Evolutionary conservation across 2,113 vertebrate species (phyloP).

Genomic region (Xiphophorus couchianus): DNA sequence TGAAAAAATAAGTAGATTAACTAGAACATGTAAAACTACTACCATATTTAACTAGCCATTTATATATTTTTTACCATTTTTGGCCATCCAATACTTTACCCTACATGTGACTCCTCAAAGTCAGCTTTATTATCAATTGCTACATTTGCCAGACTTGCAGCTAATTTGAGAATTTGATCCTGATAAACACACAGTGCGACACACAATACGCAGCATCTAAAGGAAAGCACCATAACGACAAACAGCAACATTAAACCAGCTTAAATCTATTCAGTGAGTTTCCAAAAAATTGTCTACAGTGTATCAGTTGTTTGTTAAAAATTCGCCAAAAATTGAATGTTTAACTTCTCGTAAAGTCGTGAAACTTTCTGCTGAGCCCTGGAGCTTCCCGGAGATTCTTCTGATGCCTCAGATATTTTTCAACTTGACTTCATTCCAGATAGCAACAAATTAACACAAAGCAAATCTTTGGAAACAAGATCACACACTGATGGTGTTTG

Average conservation of each 20-base stretch:
- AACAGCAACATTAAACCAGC: no score
- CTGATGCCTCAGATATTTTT: neutral
- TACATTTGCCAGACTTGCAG: no score
- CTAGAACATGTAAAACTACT: no score
- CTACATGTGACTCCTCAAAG: neutral
- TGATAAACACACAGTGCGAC: no score
- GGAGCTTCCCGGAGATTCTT: neutral
- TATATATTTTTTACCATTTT: no score
- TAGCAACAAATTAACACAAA: neutral
- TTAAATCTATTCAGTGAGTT: no score
- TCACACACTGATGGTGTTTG: neutral
- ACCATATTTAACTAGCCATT: no score
- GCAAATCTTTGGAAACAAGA: neutral
- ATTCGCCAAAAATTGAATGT: neutral
- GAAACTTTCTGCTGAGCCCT: neutral
- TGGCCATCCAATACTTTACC: constrained; percentile 1
- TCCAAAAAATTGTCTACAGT: neutral
- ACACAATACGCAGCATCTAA: no score
- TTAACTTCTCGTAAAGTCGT: neutral
- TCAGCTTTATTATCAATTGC: no score
- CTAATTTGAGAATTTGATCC: no score
- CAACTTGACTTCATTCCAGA: neutral
- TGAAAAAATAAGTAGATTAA: no score
- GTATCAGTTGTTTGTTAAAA: neutral
- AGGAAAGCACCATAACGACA: no score